These are phyloP conservation scores for Tetragonula clypearis DNA, from an alignment of 1,140 invertebrate genomes.

Conservation along the genomic window DNA sequence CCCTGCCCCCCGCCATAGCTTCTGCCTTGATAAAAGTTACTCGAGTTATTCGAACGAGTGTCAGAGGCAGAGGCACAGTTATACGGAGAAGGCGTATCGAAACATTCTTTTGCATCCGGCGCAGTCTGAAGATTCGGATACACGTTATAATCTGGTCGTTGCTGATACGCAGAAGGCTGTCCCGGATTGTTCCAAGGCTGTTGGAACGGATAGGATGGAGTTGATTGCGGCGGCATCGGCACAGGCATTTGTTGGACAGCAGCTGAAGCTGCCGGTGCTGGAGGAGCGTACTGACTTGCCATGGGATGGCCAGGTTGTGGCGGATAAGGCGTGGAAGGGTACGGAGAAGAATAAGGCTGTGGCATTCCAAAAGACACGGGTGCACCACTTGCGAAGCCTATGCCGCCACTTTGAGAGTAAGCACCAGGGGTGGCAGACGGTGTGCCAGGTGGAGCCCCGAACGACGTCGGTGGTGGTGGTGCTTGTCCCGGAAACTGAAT, in stretches of 20 bases:
- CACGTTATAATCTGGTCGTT: conserved; percentile 62
- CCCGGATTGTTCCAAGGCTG: conserved; percentile 20
- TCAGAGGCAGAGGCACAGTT: conserved; percentile 48
- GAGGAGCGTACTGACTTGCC: conserved; percentile 47
- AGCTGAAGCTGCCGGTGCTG: conserved; percentile 50
- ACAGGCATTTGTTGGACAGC: conserved; percentile 59
- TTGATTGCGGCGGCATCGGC: conserved; percentile 30
- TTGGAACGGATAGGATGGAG: conserved; percentile 43
- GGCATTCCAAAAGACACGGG: conserved; percentile 75
- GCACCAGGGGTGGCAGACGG: conserved; percentile 73
- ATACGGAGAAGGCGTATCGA: conserved; percentile 45
- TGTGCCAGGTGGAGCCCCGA: conserved; percentile 76
- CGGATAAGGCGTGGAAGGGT: conserved; percentile 52
- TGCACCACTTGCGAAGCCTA: conserved; percentile 64
- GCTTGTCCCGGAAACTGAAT: conserved; percentile 71
- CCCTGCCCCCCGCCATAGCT: conserved; percentile 75
- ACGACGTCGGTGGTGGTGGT: conserved; percentile 75
- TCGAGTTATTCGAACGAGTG: conserved; percentile 42
- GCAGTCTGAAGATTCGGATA: conserved; percentile 67
- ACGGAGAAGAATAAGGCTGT: conserved; percentile 66
- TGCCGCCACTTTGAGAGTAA: conserved; percentile 50
- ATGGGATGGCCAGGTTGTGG: conserved; percentile 44
- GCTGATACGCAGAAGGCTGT: conserved; percentile 39
- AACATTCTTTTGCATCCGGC: conserved; percentile 46
- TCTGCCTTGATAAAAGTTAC: conserved; percentile 66